Percentiles rank a stretch among this genome's conserved stretches.
phyloP scores from a whole-genome alignment of 2,113 vertebrate species.

The Lamprotornis superbus region DNA sequence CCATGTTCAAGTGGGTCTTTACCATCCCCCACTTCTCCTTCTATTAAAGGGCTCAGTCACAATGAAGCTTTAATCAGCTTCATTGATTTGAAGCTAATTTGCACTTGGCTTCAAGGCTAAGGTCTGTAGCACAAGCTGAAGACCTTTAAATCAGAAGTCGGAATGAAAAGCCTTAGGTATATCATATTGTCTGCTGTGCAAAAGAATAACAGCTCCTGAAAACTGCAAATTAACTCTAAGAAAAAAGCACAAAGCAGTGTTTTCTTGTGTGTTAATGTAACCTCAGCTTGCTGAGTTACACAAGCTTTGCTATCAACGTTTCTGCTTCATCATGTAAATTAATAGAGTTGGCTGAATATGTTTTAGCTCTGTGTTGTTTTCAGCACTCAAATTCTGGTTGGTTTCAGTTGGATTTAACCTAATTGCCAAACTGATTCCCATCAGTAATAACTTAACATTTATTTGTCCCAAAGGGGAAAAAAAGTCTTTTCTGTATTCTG shows the following conservation, averaged over 20 bases:
- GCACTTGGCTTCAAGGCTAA: conserved; percentile 83
- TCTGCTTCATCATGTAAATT: conserved; percentile 69
- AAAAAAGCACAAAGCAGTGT: conserved; percentile 60
- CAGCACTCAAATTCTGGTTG: conserved; percentile 58
- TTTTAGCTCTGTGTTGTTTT: conserved; percentile 63
- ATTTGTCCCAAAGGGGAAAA: conserved; percentile 71
- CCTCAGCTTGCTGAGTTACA: conserved; percentile 48
- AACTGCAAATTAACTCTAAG: conserved; percentile 68
- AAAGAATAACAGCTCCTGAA: conserved; percentile 69
- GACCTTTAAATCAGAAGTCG: conserved; percentile 78
- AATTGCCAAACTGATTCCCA: conserved; percentile 74
- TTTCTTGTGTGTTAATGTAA: conserved; percentile 62
- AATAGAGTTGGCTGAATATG: conserved; percentile 52
- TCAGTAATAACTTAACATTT: conserved; percentile 77
- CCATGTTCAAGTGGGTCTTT: conserved; percentile 76
- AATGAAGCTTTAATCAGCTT: conserved; percentile 84
- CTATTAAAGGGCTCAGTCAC: conserved; percentile 73
- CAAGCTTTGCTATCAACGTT: conserved; percentile 56
- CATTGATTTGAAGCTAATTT: conserved; percentile 87
- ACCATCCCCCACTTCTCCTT: conserved; percentile 18
- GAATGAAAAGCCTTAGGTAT: conserved; percentile 77
- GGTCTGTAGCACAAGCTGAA: conserved; percentile 76
- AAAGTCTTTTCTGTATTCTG: conserved; percentile 67
- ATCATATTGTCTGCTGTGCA: conserved; percentile 71
- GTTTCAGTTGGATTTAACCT: conserved; percentile 74